Percentiles rank a stretch among this genome's conserved stretches.
Conservation (phyloP, 2,113 vertebrate genomes). For the Heterochromis multidens region DNA sequence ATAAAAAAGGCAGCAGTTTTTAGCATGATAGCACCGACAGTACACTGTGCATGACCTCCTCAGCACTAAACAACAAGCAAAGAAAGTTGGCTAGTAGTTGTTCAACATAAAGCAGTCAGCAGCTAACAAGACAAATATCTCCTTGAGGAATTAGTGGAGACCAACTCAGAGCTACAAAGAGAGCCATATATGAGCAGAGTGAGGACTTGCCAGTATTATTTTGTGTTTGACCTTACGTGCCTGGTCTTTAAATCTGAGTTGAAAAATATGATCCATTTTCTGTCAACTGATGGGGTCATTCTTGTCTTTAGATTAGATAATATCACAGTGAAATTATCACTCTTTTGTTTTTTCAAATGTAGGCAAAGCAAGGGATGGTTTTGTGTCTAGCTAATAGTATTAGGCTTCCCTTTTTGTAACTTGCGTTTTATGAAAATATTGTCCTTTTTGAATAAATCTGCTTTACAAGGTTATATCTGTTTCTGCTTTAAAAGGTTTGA, state of each 20-base stretch:
- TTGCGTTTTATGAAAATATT: conserved; percentile 1
- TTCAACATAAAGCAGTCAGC: neutral
- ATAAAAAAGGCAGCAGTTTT: neutral
- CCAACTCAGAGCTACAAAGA: neutral
- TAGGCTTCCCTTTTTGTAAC: neutral
- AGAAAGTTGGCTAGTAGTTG: neutral
- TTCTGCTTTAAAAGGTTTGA: conserved; percentile 6
- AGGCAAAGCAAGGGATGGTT: neutral
- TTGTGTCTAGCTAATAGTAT: neutral
- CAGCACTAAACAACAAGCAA: neutral
- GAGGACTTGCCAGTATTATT: neutral
- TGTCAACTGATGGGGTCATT: neutral
- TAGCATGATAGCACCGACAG: neutral
- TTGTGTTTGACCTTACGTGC: neutral
- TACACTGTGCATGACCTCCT: neutral
- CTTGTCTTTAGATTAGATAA: neutral
- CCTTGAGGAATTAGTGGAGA: neutral
- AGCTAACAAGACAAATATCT: neutral
- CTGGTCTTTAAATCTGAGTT: neutral
- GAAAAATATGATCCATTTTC: neutral
- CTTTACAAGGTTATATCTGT: conserved; percentile 13
- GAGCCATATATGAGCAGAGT: neutral
- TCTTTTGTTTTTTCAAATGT: neutral
- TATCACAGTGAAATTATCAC: neutral
- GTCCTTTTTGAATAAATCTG: neutral